phyloP scores from a whole-genome alignment of 2,797 vertebrate genomes.

The Acipenser oxyrinchus region DNA sequence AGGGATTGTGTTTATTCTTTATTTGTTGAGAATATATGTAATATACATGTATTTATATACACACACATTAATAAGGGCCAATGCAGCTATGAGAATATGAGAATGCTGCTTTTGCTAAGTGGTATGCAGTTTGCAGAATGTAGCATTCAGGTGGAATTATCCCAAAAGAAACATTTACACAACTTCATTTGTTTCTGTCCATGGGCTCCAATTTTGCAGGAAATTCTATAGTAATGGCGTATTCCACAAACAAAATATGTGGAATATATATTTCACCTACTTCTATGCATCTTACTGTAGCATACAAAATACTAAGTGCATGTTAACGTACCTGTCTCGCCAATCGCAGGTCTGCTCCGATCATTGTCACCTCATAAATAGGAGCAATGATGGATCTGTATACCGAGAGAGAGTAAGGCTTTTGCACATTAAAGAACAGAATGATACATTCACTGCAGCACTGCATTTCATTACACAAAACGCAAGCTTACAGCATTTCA shows the following conservation, averaged over 20 bases:
- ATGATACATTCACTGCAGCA: constrained; percentile 15
- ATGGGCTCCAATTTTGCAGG: no score
- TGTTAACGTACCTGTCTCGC: constrained; percentile 1
- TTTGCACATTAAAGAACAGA: constrained; percentile 5
- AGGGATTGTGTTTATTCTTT: constrained; percentile 9
- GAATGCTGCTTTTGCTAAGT: neutral
- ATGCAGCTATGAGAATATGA: neutral
- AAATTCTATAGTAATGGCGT: no score
- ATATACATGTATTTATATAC: neutral
- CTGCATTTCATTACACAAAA: neutral
- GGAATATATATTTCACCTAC: no score
- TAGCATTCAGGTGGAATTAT: neutral
- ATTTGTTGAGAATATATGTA: constrained; percentile 5
- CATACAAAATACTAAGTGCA: no score
- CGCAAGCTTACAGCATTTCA: neutral
- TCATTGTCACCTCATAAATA: constrained; percentile 17
- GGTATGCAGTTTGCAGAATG: neutral
- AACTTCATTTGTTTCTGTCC: no score
- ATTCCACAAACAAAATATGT: no score
- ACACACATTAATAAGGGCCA: neutral
- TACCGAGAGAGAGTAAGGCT: constrained; percentile 9
- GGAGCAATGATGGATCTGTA: constrained; percentile 15
- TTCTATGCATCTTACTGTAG: neutral
- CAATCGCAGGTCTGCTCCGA: neutral
- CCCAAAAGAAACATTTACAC: no score